These are phyloP conservation scores for Prorops nasuta DNA, from an alignment of 1,140 invertebrate species.

Conservation along the genomic window DNA sequence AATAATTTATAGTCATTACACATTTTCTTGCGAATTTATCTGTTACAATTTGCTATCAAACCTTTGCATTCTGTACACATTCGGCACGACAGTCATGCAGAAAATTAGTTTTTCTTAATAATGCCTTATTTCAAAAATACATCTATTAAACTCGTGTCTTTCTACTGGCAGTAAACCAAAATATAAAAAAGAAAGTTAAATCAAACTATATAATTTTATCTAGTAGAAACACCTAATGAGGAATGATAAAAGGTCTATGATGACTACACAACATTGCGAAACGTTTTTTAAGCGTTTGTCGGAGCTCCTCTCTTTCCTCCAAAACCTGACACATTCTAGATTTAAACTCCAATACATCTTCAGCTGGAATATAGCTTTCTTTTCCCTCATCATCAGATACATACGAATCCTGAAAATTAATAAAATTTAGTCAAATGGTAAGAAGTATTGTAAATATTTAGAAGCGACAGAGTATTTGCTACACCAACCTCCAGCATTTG, in stretches of 20 bases:
- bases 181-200: slow-evolving; percentile 36
- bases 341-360: slow-evolving; percentile 81
- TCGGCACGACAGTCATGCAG: no score
- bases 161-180: slow-evolving; percentile 39
- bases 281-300: slow-evolving; percentile 76
- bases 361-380: slow-evolving; percentile 78
- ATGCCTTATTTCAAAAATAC: slow-evolving; percentile 33
- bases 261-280: slow-evolving; percentile 74
- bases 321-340: slow-evolving; percentile 71
- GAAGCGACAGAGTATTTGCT: slow-evolving; percentile 1
- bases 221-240: slow-evolving; percentile 36
- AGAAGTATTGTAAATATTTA: no score
- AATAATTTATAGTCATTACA: no score
- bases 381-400: slow-evolving; percentile 73
- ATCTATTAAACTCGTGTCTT: slow-evolving; percentile 28
- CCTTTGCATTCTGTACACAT: no score
- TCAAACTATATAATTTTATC: no score
- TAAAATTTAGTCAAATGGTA: background rate
- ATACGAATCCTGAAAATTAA: slow-evolving; percentile 56
- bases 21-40: no score
- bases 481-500: slow-evolving; percentile 69
- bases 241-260: slow-evolving; percentile 45
- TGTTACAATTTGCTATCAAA: no score
- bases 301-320: slow-evolving; percentile 76
- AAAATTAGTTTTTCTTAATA: no score